Percentiles rank a stretch among this genome's conserved stretches.
These are phyloP conservation scores for Globia sparganii DNA, from an alignment of 2,888 invertebrate species.

Conservation along the genomic window DNA sequence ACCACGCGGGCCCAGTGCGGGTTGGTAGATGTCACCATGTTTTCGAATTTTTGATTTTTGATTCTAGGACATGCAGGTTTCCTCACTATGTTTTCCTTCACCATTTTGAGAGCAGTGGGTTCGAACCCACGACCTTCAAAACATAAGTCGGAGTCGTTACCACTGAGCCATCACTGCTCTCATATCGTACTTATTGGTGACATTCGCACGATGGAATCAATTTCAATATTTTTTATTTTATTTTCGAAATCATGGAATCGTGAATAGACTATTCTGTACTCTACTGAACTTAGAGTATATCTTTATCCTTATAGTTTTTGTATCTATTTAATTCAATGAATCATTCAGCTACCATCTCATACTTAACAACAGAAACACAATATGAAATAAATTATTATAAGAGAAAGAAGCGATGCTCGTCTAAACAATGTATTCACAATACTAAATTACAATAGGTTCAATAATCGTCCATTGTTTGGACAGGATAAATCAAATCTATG, in stretches of 20 bases:
- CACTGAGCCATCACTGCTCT: too few relatives aligned
- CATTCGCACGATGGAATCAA: neutral
- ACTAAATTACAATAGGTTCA: slow-evolving; percentile 41
- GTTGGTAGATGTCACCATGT: too few relatives aligned
- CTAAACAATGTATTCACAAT: slow-evolving; percentile 53
- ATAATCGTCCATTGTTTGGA: slow-evolving; percentile 69
- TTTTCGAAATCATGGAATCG: neutral
- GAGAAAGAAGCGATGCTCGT: slow-evolving; percentile 28
- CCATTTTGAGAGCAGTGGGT: too few relatives aligned
- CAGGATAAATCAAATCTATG: slow-evolving; percentile 56
- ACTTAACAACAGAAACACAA: slow-evolving; percentile 37
- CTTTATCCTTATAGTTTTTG: neutral
- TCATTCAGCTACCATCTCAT: slow-evolving; percentile 27
- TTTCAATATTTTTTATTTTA: neutral
- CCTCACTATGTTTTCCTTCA: too few relatives aligned
- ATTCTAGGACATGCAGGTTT: too few relatives aligned
- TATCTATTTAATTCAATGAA: neutral
- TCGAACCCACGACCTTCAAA: too few relatives aligned
- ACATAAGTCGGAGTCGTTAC: too few relatives aligned
- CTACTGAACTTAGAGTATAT: neutral
- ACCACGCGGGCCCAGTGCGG: too few relatives aligned
- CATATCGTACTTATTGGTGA: neutral
- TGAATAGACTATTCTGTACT: neutral
- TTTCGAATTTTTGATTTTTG: too few relatives aligned
- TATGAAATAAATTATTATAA: slow-evolving; percentile 49